A percentile compares a stretch with the other conserved stretches of the same genome.
These are phyloP conservation scores for Tragelaphus strepsiceros DNA, from an alignment of 2,113 vertebrate species.

Conservation along the genomic window DNA sequence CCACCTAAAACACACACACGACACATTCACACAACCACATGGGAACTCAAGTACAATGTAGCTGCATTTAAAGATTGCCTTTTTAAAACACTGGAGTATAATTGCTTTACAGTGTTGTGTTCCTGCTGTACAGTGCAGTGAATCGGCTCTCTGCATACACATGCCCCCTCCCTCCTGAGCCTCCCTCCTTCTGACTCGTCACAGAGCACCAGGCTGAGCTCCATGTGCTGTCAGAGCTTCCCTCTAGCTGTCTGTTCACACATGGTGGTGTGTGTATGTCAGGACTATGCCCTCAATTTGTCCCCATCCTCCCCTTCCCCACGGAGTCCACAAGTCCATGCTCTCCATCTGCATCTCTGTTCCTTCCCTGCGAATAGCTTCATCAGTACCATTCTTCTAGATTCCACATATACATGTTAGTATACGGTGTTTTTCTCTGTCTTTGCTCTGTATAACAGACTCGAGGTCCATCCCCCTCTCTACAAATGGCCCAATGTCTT, in stretches of 20 bases:
- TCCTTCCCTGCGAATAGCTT: not conserved
- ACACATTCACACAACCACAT: not conserved
- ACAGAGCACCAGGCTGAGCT: not conserved
- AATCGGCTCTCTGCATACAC: not conserved
- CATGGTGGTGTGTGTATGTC: not conserved
- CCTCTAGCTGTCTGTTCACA: not conserved
- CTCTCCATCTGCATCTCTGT: not conserved
- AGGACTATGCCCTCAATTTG: accelerated
- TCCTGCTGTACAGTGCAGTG: not conserved
- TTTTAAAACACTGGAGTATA: not conserved
- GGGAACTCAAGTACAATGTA: not conserved
- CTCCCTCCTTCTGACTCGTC: not conserved
- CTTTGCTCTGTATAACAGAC: not conserved
- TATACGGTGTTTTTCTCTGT: not conserved
- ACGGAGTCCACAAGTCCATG: not conserved
- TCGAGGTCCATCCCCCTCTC: not conserved
- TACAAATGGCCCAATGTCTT: not conserved
- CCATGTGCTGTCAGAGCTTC: not conserved
- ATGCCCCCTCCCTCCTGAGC: accelerated
- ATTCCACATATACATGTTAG: not conserved
- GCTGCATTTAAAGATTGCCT: not conserved
- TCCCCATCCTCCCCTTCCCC: not conserved
- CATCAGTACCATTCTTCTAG: not conserved
- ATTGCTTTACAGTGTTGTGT: not conserved
- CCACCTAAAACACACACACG: not conserved